phyloP scores from a whole-genome alignment of 2,888 invertebrate species.

The Pristionchus maxplancki region DNA sequence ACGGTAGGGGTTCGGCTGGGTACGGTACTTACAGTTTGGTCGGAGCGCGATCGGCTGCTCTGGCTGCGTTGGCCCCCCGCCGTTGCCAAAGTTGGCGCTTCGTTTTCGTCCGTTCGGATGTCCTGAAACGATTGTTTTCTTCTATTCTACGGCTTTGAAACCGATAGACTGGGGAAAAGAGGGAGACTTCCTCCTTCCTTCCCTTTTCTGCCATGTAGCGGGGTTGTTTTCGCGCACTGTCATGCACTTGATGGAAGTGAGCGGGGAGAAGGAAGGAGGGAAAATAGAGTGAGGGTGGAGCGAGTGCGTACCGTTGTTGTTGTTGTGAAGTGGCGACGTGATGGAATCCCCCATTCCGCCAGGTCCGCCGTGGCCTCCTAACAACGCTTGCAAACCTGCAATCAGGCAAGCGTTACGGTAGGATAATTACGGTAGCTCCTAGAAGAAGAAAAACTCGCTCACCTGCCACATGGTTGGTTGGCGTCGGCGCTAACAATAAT shows the following conservation, averaged over 20 bases:
- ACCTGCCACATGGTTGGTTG: background rate
- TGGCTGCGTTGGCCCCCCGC: conserved; percentile 51
- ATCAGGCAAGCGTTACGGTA: background rate
- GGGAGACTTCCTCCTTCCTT: background rate
- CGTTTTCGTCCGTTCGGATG: conserved; percentile 21
- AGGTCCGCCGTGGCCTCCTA: background rate
- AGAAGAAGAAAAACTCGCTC: background rate
- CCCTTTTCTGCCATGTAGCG: background rate
- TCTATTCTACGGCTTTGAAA: background rate
- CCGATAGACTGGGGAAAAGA: background rate
- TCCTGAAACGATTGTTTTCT: background rate
- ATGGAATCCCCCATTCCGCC: background rate
- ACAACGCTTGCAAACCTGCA: background rate
- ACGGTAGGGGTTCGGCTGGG: background rate
- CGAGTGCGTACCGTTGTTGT: conserved; percentile 17
- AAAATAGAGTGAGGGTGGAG: background rate
- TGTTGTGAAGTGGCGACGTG: conserved; percentile 19
- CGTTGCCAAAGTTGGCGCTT: conserved; percentile 29
- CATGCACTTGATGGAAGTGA: background rate
- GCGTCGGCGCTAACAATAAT: conserved; percentile 5
- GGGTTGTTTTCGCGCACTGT: conserved; percentile 26
- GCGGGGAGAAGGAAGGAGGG: background rate
- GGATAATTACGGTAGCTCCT: background rate
- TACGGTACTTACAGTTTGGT: conserved; percentile 52
- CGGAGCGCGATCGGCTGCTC: conserved; percentile 66